Evolutionary conservation across 2,888 invertebrate genomes (phyloP).

Genomic region (Parelbella ahira): DNA sequence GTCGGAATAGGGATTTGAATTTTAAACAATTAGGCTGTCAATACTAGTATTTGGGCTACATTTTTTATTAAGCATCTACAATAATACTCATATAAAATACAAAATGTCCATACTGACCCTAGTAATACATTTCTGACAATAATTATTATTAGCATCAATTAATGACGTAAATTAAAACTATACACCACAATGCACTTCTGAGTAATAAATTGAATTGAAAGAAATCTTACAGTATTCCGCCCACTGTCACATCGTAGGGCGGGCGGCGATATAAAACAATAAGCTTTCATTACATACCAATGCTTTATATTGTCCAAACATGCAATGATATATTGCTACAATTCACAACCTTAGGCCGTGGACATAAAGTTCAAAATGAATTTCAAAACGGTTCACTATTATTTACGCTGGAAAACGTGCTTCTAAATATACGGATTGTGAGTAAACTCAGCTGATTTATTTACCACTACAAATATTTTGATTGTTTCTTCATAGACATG

Average conservation of each 20-base stretch:
- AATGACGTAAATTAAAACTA: no score
- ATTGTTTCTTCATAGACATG: no score
- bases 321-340: slow-evolving; percentile 55
- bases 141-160: no score
- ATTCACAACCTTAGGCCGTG: slow-evolving; percentile 19
- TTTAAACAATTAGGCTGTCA: no score
- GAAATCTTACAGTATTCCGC: slow-evolving; percentile 45
- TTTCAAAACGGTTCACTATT: slow-evolving; percentile 31
- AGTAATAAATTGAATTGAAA: not conserved
- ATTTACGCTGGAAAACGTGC: slow-evolving; percentile 34
- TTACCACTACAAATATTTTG: no score
- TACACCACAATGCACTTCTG: no score
- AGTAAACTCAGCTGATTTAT: slow-evolving; percentile 32
- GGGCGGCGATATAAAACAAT: slow-evolving; percentile 76
- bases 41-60: no score
- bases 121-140: no score
- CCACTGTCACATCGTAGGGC: slow-evolving; percentile 65
- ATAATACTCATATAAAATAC: no score
- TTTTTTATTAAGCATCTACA: no score
- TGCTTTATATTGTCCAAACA: slow-evolving; percentile 61
- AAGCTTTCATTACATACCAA: slow-evolving; percentile 65
- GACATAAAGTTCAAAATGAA: slow-evolving; percentile 19
- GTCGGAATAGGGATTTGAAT: no score
- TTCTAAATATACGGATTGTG: slow-evolving; percentile 41
- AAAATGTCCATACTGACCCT: not conserved